phyloP scores from a whole-genome alignment of 2,888 invertebrate species.

The Oscheius myriophilus region DNA sequence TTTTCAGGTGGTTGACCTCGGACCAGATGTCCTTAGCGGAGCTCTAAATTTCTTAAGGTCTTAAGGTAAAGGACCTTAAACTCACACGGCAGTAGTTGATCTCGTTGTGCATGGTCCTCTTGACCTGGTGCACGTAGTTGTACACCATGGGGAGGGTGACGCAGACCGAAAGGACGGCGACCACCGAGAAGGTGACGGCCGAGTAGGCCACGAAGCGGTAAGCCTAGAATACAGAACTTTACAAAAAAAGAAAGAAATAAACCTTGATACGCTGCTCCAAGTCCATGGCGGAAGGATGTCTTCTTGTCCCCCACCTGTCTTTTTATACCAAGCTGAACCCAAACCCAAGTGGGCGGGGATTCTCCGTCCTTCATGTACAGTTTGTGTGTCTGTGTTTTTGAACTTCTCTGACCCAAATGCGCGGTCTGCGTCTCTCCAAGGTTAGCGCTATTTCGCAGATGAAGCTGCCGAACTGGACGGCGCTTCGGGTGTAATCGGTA shows the following conservation, averaged over 20 bases:
- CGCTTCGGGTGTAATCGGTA: too few relatives aligned
- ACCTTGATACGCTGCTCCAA: constrained; percentile 25
- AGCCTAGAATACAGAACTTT: constrained; percentile 20
- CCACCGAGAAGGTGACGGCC: constrained; percentile 28
- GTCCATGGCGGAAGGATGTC: constrained; percentile 20
- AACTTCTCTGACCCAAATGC: too few relatives aligned
- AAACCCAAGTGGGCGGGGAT: too few relatives aligned
- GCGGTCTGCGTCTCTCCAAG: too few relatives aligned
- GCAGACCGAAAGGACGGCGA: constrained; percentile 28
- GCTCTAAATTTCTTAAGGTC: constrained; percentile 9
- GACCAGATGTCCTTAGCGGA: constrained; percentile 58
- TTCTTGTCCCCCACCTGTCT: not conserved
- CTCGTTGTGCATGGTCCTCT: constrained; percentile 66
- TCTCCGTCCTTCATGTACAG: too few relatives aligned
- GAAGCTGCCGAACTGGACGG: too few relatives aligned
- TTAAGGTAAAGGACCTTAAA: too few relatives aligned
- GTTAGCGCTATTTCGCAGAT: too few relatives aligned
- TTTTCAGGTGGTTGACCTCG: constrained; percentile 58
- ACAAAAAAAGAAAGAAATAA: too few relatives aligned
- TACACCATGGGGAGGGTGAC: constrained; percentile 28
- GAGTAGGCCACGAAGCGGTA: constrained; percentile 29
- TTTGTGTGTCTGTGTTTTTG: too few relatives aligned
- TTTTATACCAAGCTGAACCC: too few relatives aligned
- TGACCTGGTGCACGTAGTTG: constrained; percentile 52
- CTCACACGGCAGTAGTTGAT: constrained; percentile 61